Conservation (phyloP, 2,113 vertebrate genomes). For the Pleuronectes platessa region DNA sequence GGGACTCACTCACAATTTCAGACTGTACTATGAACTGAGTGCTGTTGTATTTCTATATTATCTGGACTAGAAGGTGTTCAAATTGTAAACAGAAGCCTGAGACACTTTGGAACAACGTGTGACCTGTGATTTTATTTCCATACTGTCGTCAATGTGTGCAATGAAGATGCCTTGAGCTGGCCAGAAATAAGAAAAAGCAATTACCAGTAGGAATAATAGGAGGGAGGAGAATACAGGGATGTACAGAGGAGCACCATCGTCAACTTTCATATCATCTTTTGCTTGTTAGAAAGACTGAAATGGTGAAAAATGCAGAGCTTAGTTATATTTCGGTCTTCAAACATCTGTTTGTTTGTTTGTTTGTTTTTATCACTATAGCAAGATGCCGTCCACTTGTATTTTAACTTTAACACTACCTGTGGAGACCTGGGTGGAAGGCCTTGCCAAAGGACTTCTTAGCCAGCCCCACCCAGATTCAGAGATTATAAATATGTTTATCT, state of each 20-base stretch:
- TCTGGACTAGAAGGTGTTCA: slow-evolving; percentile 59
- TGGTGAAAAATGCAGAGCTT: slow-evolving; percentile 54
- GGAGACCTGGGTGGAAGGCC: slow-evolving; percentile 62
- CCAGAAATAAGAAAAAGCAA: slow-evolving; percentile 60
- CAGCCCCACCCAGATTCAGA: slow-evolving; percentile 68
- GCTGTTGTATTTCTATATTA: slow-evolving; percentile 64
- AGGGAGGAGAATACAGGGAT: slow-evolving; percentile 72
- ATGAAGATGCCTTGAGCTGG: slow-evolving; percentile 71
- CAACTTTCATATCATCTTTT: slow-evolving; percentile 53
- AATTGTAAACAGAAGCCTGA: slow-evolving; percentile 63
- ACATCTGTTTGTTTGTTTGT: slow-evolving; percentile 51
- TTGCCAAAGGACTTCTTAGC: slow-evolving; percentile 72
- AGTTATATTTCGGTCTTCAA: slow-evolving; percentile 68
- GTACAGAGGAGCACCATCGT: slow-evolving; percentile 69
- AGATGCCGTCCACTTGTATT: slow-evolving; percentile 68
- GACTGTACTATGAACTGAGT: slow-evolving; percentile 57
- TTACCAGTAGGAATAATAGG: slow-evolving; percentile 45
- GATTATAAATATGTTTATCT: slow-evolving; percentile 82
- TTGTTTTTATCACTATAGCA: slow-evolving; percentile 66
- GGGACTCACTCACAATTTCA: slow-evolving; percentile 47
- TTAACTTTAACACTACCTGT: slow-evolving; percentile 82
- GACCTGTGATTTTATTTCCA: slow-evolving; percentile 65
- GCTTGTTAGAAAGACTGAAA: slow-evolving; percentile 53
- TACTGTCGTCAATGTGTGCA: slow-evolving; percentile 63
- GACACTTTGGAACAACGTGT: slow-evolving; percentile 64